Evolutionary conservation across 2,797 vertebrate genomes (phyloP).

Genomic region (Manis javanica): DNA sequence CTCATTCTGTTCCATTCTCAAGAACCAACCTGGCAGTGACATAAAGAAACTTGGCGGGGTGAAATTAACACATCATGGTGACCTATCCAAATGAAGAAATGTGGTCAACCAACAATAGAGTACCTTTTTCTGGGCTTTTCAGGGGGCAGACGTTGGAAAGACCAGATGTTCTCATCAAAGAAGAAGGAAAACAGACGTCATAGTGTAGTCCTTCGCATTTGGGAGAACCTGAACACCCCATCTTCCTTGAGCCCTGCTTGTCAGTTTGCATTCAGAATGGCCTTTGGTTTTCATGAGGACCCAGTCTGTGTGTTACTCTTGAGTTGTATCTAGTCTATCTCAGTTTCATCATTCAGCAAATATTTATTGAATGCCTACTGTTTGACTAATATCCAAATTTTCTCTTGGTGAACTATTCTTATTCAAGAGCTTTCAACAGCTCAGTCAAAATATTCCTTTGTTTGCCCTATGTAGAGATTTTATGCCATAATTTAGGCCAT

Average conservation of each 20-base stretch:
- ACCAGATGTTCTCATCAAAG: neutral
- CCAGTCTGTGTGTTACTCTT: neutral
- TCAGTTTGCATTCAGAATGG: neutral
- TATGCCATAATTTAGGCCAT: neutral
- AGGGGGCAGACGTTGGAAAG: too few relatives aligned
- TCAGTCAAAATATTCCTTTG: neutral
- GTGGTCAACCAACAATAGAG: neutral
- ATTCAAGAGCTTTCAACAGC: neutral
- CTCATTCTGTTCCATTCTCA: neutral
- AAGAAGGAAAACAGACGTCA: neutral
- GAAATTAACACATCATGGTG: neutral
- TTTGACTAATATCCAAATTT: neutral
- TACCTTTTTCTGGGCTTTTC: neutral
- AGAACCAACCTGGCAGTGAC: neutral
- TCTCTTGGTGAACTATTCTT: neutral
- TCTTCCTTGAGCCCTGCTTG: neutral
- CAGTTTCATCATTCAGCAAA: neutral
- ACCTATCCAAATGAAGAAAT: neutral
- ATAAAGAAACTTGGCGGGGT: neutral
- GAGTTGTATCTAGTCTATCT: neutral
- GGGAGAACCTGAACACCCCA: neutral
- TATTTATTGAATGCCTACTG: neutral
- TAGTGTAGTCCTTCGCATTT: neutral
- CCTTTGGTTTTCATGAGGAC: neutral
- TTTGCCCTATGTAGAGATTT: neutral